Percentiles rank a stretch among this genome's conserved stretches.
phyloP scores from a whole-genome alignment of 2,888 invertebrate genomes.

The Agrotis exclamationis region DNA sequence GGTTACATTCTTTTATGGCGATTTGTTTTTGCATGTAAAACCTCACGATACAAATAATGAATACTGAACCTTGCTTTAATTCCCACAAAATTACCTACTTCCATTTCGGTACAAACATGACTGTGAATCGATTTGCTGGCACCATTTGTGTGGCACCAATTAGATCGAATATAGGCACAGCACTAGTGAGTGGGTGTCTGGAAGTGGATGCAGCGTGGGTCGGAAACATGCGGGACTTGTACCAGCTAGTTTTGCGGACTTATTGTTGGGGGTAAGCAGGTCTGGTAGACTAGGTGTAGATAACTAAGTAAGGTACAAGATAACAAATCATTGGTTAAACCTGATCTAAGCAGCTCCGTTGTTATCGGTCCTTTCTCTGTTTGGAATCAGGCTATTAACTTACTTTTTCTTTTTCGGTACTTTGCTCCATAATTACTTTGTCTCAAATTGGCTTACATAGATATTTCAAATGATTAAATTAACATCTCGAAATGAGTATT shows the following conservation, averaged over 20 bases:
- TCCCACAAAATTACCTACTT: constrained; percentile 9
- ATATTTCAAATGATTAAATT: too few species aligned
- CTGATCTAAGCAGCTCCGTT: not conserved
- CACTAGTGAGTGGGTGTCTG: constrained; percentile 63
- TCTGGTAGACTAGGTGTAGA: constrained; percentile 7
- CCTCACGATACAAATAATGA: not conserved
- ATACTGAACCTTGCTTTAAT: constrained; percentile 17
- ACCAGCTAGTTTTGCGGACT: constrained; percentile 28
- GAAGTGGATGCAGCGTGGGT: constrained; percentile 59
- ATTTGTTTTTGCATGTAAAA: constrained; percentile 22
- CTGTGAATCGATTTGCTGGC: constrained; percentile 26
- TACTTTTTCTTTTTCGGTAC: not conserved
- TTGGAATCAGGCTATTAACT: not conserved
- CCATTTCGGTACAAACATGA: constrained; percentile 36
- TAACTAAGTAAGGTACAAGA: constrained; percentile 4
- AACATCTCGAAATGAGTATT: too few species aligned
- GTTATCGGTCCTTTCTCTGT: not conserved
- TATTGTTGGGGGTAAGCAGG: constrained; percentile 53
- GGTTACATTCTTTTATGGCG: too few species aligned
- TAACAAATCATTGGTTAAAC: constrained; percentile 16
- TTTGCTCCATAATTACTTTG: too few species aligned
- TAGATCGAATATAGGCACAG: constrained; percentile 29
- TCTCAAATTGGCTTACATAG: not conserved
- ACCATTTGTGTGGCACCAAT: constrained; percentile 41
- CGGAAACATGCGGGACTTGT: constrained; percentile 36